Base-by-base conservation (phyloP, 2,888 invertebrate species). In the Augochlorella aurata region DNA sequence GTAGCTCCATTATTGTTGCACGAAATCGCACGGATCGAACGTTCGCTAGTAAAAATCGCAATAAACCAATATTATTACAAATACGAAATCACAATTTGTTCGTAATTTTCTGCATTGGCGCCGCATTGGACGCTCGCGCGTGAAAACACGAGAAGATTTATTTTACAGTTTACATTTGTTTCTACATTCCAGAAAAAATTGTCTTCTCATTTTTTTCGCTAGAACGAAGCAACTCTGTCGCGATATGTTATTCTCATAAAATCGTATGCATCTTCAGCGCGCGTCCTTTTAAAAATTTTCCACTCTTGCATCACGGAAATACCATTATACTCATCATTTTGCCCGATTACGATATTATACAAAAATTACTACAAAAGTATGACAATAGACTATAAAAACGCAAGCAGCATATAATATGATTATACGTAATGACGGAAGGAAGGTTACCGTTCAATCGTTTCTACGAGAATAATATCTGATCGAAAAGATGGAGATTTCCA, bases 1-100 rank as follows among this genome's bases (percentile, higher is more conserved):
- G 38, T 38, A 2, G n/a, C 12, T 38, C 7, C 29, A 18, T 45
- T 38, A 18, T 65, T 65, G 45, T 14, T 65, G n/a, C 44, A 38
- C 65, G 65, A 65, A 65, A 45, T 65, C 65, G n/a, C 65, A 44
- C n/a, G 10, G n/a, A 45, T 44, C 5, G 45, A n/a, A 45, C 44
- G 44, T 10, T n/a, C 18, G 10, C 5, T 5, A n/a, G 65, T 38
- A 65, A 65, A 44, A 14, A n/a, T 21, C 44, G 65, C 18, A 65
- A 45, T 65, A 21, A 65, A 65, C 5, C 65, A 45, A n/a, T n/a
- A n/a, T 65, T 45, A 65, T 5, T 45, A n/a, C 65, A n/a, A 5
- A n/a, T 44, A 38, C 44, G n/a, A 54, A 54, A 54, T 21, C 54
- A 10, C 54, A 54, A 54, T 54, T 21, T 54, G 54, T 54, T 54